phyloP scores from a whole-genome alignment of 2,113 vertebrate genomes.

The Scolopax mira region DNA sequence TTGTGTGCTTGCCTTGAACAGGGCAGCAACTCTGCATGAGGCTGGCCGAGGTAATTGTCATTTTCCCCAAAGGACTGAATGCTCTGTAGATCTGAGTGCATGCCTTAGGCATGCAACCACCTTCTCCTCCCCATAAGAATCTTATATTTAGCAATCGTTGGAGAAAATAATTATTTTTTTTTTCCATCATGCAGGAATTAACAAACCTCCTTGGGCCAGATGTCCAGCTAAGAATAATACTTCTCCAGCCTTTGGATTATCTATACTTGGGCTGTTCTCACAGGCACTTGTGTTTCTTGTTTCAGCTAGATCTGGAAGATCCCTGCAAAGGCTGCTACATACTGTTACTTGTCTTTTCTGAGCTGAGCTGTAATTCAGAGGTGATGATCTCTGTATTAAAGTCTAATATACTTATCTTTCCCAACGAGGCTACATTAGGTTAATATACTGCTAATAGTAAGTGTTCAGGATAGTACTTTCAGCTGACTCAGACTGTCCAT shows the following conservation, averaged over 20 bases:
- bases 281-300: background rate
- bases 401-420: background rate
- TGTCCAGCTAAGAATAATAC: background rate
- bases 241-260: background rate
- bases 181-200: background rate
- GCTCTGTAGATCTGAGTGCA: background rate
- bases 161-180: background rate
- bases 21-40: background rate
- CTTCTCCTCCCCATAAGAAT: background rate
- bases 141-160: background rate
- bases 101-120: background rate
- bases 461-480: background rate
- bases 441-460: background rate
- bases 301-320: background rate
- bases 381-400: background rate
- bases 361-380: background rate
- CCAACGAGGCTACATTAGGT: background rate
- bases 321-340: accelerated
- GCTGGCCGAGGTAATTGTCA: background rate
- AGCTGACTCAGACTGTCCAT: background rate
- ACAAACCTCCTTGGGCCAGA: background rate
- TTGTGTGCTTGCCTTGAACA: background rate
- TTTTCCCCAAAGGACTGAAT: background rate
- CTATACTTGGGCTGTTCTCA: background rate
- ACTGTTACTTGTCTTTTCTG: background rate